Evolutionary conservation across 1,140 invertebrate genomes (phyloP).

Genomic region (Solen grandis): DNA sequence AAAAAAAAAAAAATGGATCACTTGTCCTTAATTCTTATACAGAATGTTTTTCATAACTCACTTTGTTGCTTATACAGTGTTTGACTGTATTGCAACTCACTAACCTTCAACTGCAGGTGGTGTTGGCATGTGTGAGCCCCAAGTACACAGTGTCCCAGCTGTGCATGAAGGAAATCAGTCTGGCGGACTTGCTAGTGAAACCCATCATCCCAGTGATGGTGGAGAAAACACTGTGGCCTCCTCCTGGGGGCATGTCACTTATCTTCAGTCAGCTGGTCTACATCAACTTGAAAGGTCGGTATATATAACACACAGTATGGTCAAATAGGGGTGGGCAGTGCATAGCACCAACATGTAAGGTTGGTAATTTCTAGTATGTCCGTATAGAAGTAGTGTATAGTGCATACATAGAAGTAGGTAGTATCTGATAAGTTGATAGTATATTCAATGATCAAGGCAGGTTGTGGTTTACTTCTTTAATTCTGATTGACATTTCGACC

Average conservation of each 20-base stretch:
- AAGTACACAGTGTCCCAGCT: slow-evolving; percentile 81
- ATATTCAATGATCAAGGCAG: no score
- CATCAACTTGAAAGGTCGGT: slow-evolving; percentile 80
- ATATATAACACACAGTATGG: neutral
- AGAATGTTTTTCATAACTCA: no score
- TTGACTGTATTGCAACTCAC: no score
- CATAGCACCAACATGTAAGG: neutral
- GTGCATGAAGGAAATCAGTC: slow-evolving; percentile 81
- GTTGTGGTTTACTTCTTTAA: no score
- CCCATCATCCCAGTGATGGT: slow-evolving; percentile 82
- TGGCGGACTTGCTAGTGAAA: slow-evolving; percentile 81
- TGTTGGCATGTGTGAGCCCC: slow-evolving; percentile 80
- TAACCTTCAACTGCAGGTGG: no score
- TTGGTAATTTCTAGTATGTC: neutral
- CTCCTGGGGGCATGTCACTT: slow-evolving; percentile 81
- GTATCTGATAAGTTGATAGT: no score
- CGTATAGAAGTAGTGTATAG: neutral
- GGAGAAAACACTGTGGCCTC: slow-evolving; percentile 81
- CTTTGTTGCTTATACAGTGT: no score
- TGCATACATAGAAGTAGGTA: no score
- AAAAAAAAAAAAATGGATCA: no score
- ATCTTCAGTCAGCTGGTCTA: slow-evolving; percentile 81
- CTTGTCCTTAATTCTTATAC: no score
- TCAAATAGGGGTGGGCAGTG: no score
- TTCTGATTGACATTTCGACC: no score